Evolutionary conservation across 1,140 invertebrate genomes (phyloP).

Genomic region (Zophobas morio): DNA sequence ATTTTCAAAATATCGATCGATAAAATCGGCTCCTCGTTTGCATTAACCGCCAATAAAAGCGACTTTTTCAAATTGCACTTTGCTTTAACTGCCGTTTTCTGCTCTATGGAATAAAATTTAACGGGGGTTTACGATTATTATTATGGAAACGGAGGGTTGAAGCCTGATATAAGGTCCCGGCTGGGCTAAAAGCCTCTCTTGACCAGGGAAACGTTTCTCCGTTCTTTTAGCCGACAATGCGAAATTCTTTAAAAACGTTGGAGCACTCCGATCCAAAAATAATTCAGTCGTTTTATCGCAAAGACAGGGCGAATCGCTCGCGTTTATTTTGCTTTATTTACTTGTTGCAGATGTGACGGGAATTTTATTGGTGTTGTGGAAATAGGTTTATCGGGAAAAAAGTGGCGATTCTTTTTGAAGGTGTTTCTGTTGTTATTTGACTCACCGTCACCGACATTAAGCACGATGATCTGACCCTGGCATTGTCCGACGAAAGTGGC

Average conservation of each 20-base stretch:
- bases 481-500: too few species aligned
- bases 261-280: slow-evolving; percentile 27
- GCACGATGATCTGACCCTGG: too few species aligned
- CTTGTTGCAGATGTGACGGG: slow-evolving; percentile 19
- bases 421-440: too few species aligned
- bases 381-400: too few species aligned
- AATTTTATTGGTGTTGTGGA: slow-evolving; percentile 11
- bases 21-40: not conserved
- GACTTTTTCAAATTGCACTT: not conserved
- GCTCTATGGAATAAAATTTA: slow-evolving; percentile 24
- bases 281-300: slow-evolving; percentile 28
- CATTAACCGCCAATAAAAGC: not conserved
- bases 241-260: slow-evolving; percentile 3
- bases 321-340: slow-evolving; percentile 37
- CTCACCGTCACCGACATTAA: too few species aligned
- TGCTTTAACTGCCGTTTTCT: slow-evolving; percentile 2
- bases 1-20: too few species aligned
- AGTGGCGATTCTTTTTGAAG: too few species aligned
- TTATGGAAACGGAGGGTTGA: slow-evolving; percentile 8
- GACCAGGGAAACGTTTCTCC: slow-evolving; percentile 14
- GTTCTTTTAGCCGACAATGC: not conserved
- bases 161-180: slow-evolving; percentile 7
- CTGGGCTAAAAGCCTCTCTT: slow-evolving; percentile 23
- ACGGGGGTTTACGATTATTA: slow-evolving; percentile 28
- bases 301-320: slow-evolving; percentile 7